Percentiles rank a stretch among this genome's conserved stretches.
These are phyloP conservation scores for Verasper variegatus DNA, from an alignment of 2,113 vertebrate species.

Conservation along the genomic window DNA sequence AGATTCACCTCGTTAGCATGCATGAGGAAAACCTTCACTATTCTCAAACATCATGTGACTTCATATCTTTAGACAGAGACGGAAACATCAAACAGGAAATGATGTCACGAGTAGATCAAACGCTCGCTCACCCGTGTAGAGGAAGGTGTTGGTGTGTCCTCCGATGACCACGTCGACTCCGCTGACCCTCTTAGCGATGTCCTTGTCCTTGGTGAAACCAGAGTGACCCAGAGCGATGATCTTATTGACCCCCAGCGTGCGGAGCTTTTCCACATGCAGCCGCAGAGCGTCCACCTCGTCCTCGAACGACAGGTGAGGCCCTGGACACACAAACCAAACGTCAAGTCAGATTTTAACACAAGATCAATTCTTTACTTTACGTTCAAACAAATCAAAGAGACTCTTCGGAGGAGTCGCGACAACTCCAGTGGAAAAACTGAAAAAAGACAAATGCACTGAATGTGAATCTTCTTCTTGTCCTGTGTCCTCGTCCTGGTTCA, in stretches of 20 bases:
- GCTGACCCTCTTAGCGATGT: constrained; percentile 88
- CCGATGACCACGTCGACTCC: constrained; percentile 93
- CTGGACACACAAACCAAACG: constrained; percentile 59
- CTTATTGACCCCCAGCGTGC: constrained; percentile 86
- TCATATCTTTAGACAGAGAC: too few species aligned
- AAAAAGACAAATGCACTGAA: too few species aligned
- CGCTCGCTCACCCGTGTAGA: constrained; percentile 87
- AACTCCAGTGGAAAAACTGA: too few species aligned
- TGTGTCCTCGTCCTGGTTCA: too few species aligned
- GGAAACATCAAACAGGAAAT: not conserved
- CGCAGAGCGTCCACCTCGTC: constrained; percentile 89
- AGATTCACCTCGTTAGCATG: too few species aligned
- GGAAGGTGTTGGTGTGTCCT: constrained; percentile 95
- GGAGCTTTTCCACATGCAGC: constrained; percentile 86
- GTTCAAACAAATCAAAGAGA: too few species aligned
- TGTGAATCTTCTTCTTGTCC: too few species aligned
- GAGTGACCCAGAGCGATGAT: constrained; percentile 96
- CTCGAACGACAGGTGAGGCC: constrained; percentile 85
- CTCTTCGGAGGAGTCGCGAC: too few species aligned
- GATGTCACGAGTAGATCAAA: not conserved
- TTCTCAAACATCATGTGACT: too few species aligned
- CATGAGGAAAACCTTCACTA: too few species aligned
- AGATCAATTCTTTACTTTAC: too few species aligned
- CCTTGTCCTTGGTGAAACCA: constrained; percentile 87
- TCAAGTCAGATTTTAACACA: too few species aligned